Evolutionary conservation across 1,140 invertebrate species (phyloP).

Genomic region (Chironomus tepperi): DNA sequence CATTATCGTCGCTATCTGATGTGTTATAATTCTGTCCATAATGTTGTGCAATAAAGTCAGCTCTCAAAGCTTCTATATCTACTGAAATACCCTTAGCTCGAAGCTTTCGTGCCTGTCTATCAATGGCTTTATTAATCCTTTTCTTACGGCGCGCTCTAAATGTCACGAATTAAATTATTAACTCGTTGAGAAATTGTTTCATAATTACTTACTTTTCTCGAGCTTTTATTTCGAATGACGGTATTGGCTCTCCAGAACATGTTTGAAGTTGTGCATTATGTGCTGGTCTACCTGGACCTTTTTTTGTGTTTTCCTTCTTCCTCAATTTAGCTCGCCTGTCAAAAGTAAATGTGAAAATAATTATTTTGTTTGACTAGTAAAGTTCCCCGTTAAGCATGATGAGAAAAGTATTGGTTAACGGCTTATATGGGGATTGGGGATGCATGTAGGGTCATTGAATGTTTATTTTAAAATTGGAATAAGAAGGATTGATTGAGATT

Average conservation of each 20-base stretch:
- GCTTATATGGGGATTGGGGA: no score
- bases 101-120: constrained; percentile 82
- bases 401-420: no score
- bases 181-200: no score
- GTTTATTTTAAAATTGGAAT: no score
- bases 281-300: constrained; percentile 92
- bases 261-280: constrained; percentile 98
- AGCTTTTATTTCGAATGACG: constrained; percentile 82
- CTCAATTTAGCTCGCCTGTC: constrained; percentile 95
- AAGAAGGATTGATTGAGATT: no score
- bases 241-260: constrained; percentile 94
- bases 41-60: constrained; percentile 64
- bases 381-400: no score
- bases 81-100: constrained; percentile 82
- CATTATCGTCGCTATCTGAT: constrained; percentile 63
- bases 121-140: constrained; percentile 86
- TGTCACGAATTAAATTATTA: not conserved
- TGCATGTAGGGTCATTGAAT: no score
- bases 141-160: constrained; percentile 73
- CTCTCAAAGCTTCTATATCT: constrained; percentile 75
- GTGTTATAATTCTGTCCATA: constrained; percentile 44
- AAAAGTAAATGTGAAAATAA: no score
- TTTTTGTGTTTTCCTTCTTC: constrained; percentile 97
- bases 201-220: constrained; percentile 50
- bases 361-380: no score